Evolutionary conservation across 2,113 vertebrate species (phyloP).

Genomic region (Polyodon spathula): DNA sequence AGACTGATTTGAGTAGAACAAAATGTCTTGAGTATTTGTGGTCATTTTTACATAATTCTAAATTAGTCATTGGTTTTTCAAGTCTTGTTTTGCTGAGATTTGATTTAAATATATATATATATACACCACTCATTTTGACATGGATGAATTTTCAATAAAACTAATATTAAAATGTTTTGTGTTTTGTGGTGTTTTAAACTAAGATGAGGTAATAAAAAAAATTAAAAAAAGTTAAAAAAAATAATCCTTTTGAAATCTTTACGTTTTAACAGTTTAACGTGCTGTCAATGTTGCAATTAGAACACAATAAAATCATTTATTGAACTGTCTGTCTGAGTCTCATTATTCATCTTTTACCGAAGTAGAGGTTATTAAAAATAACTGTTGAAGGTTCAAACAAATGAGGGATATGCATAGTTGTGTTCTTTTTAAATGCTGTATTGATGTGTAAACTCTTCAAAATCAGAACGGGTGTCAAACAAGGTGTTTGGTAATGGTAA

Average conservation of each 20-base stretch:
- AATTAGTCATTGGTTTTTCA: background rate
- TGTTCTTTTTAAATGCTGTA: too few species aligned
- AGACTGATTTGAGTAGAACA: constrained; percentile 2
- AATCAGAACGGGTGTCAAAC: too few species aligned
- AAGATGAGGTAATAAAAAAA: constrained; percentile 31
- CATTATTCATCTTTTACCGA: too few species aligned
- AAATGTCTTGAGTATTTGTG: constrained; percentile 12
- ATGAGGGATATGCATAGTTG: too few species aligned
- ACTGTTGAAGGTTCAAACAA: too few species aligned
- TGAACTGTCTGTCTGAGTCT: too few species aligned
- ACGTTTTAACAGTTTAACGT: background rate
- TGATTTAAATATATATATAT: constrained; percentile 11
- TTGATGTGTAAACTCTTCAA: too few species aligned
- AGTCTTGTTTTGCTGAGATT: constrained; percentile 23
- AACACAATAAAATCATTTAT: too few species aligned
- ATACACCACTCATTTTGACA: constrained; percentile 22
- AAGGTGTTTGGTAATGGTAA: too few species aligned
- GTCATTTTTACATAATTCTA: constrained; percentile 7
- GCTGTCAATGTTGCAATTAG: too few species aligned
- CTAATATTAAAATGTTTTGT: constrained; percentile 33
- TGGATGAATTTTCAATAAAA: constrained; percentile 43
- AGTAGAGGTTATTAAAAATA: too few species aligned
- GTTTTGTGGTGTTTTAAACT: constrained; percentile 41
- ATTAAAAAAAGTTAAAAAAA: background rate
- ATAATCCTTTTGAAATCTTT: background rate